Conservation (phyloP, 2,888 invertebrate species). For the Quadroppia sp. region DNA sequence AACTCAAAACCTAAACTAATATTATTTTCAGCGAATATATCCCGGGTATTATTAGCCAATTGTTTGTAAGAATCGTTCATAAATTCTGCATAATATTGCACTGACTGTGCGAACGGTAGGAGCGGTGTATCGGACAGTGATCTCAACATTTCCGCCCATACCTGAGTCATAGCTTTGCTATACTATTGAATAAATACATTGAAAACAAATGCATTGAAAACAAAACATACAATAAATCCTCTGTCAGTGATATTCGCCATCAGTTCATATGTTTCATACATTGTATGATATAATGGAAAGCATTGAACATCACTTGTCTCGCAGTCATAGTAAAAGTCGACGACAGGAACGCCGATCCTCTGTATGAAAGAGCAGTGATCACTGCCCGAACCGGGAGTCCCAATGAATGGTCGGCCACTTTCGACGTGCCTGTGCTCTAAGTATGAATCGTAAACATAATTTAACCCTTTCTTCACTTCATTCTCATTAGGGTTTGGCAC, state of each 20-base stretch:
- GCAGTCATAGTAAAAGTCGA: not conserved
- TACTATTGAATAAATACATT: conserved; percentile 47
- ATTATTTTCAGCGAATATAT: not conserved
- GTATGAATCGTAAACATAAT: not conserved
- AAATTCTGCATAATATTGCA: not conserved
- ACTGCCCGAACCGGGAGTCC: not conserved
- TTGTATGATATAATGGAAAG: conserved; percentile 50
- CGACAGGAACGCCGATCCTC: not conserved
- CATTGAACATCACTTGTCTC: not conserved
- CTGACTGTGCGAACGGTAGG: conserved; percentile 51
- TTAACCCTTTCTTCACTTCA: not conserved
- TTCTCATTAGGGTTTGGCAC: conserved; percentile 27
- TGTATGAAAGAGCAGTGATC: not conserved
- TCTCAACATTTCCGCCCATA: conserved; percentile 53
- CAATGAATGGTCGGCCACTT: not conserved
- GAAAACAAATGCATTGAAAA: not conserved
- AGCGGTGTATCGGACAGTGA: conserved; percentile 52
- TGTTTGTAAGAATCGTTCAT: not conserved
- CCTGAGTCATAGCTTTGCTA: conserved; percentile 50
- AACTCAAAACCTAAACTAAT: not conserved
- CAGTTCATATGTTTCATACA: conserved; percentile 53
- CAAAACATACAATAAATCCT: conserved; percentile 46
- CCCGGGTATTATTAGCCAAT: not conserved
- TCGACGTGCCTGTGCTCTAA: not conserved
- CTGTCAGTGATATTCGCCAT: conserved; percentile 52